Percentiles rank a stretch among this genome's conserved stretches.
phyloP scores from a whole-genome alignment of 2,797 vertebrate genomes.

The Rhinoraja longicauda region DNA sequence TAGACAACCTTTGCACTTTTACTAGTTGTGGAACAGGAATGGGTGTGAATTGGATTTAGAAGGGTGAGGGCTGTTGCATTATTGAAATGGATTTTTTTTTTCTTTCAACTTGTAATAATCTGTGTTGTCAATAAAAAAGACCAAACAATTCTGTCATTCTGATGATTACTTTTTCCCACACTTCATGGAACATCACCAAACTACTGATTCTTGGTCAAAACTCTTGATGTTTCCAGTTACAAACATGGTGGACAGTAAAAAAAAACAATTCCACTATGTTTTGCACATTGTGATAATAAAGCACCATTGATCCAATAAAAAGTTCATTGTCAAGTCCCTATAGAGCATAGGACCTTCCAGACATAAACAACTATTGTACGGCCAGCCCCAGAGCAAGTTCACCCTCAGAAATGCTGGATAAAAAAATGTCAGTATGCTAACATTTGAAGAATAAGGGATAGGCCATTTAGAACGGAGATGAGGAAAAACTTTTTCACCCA shows the following conservation, averaged over 20 bases:
- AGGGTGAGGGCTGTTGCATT: neutral
- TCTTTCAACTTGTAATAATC: slow-evolving; percentile 26
- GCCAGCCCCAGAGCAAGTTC: too few relatives aligned
- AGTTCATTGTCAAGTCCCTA: too few relatives aligned
- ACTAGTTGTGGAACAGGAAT: neutral
- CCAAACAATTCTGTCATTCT: neutral
- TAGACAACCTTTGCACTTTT: neutral
- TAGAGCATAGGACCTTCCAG: too few relatives aligned
- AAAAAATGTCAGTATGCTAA: too few relatives aligned
- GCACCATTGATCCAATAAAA: too few relatives aligned
- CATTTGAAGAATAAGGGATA: too few relatives aligned
- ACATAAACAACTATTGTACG: too few relatives aligned
- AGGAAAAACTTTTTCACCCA: too few relatives aligned
- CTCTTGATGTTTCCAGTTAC: neutral
- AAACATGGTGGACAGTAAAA: neutral
- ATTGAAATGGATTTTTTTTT: neutral
- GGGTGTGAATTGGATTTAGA: neutral
- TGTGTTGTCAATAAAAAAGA: slow-evolving; percentile 13
- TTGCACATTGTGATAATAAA: too few relatives aligned
- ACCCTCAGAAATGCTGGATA: too few relatives aligned
- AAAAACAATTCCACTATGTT: too few relatives aligned
- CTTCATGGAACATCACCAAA: neutral
- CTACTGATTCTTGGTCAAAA: neutral
- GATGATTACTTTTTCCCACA: neutral
- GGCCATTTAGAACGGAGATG: too few relatives aligned